Evolutionary conservation across 2,888 invertebrate genomes (phyloP).

Genomic region (Silvanus unidentatus): DNA sequence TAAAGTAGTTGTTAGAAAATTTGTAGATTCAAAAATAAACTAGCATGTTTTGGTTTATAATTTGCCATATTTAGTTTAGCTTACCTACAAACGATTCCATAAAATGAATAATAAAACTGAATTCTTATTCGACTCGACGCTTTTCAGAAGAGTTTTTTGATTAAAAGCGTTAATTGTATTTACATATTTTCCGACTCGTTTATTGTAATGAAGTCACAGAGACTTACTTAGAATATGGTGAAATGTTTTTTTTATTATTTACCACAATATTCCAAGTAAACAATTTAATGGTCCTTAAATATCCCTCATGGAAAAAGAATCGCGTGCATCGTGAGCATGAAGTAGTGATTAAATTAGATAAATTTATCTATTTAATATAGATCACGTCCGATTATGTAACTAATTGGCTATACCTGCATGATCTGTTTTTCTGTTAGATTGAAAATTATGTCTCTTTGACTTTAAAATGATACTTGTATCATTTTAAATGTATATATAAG

Average conservation of each 20-base stretch:
- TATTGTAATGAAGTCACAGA: slow-evolving; percentile 46
- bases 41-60: slow-evolving; percentile 38
- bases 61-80: slow-evolving; percentile 37
- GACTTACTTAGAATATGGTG: slow-evolving; percentile 31
- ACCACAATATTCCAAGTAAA: slow-evolving; percentile 11
- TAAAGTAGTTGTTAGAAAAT: slow-evolving; percentile 32
- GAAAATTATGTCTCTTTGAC: slow-evolving; percentile 43
- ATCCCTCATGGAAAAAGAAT: slow-evolving; percentile 17
- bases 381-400: slow-evolving; percentile 8
- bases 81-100: slow-evolving; percentile 14
- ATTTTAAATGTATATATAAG: slow-evolving; percentile 25
- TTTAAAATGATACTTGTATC: slow-evolving; percentile 36
- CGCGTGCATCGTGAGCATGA: slow-evolving; percentile 37
- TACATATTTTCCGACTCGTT: slow-evolving; percentile 7
- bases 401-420: slow-evolving; percentile 38
- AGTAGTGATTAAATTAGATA: slow-evolving; percentile 27
- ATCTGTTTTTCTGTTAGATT: slow-evolving; percentile 35
- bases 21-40: slow-evolving; percentile 24
- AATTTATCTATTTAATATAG: slow-evolving; percentile 6
- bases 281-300: too few species aligned
- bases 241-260: slow-evolving; percentile 6
- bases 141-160: too few species aligned
- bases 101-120: too few species aligned
- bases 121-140: too few species aligned
- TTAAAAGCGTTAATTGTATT: background rate